Percentiles rank a stretch among this genome's conserved stretches.
Conservation (phyloP, 2,797 vertebrate species). For the Ataeniobius toweri region DNA sequence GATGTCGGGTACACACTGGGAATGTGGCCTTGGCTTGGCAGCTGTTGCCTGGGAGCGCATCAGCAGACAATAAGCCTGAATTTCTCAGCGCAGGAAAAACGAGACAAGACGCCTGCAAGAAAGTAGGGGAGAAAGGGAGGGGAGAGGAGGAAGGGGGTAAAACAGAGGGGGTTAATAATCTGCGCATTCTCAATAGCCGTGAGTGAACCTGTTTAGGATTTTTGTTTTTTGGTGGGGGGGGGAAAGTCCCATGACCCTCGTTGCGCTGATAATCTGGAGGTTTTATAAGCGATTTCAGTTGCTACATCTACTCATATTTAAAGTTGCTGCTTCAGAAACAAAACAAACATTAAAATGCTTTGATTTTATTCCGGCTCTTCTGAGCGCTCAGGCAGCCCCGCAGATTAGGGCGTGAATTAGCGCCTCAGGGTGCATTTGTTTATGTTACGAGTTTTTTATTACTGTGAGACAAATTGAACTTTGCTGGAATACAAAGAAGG, state of each 20-base stretch:
- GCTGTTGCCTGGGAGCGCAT: conserved; percentile 83
- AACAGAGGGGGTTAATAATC: conserved; percentile 42
- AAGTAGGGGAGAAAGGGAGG: neutral
- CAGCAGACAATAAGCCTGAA: conserved; percentile 83
- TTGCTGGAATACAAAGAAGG: conserved; percentile 45
- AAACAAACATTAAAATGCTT: conserved; percentile 60
- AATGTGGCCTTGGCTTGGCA: conserved; percentile 79
- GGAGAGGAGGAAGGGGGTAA: neutral
- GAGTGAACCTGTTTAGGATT: conserved; percentile 23
- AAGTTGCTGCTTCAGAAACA: conserved; percentile 5
- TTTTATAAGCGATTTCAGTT: neutral
- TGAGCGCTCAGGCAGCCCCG: conserved; percentile 60
- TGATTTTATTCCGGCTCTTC: conserved; percentile 68
- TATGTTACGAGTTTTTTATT: conserved; percentile 79
- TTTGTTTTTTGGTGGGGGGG: conserved; percentile 16
- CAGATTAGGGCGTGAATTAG: conserved; percentile 73
- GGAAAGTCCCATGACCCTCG: conserved; percentile 11
- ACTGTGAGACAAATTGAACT: conserved; percentile 81
- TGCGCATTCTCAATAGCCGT: conserved; percentile 40
- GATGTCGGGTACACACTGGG: conserved; percentile 69
- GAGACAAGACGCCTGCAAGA: conserved; percentile 59
- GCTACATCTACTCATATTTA: neutral
- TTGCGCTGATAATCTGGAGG: neutral
- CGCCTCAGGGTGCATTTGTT: conserved; percentile 83
- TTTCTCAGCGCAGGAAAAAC: conserved; percentile 68